These are phyloP conservation scores for Myiozetetes cayanensis DNA, from an alignment of 2,113 vertebrate species.

Conservation along the genomic window DNA sequence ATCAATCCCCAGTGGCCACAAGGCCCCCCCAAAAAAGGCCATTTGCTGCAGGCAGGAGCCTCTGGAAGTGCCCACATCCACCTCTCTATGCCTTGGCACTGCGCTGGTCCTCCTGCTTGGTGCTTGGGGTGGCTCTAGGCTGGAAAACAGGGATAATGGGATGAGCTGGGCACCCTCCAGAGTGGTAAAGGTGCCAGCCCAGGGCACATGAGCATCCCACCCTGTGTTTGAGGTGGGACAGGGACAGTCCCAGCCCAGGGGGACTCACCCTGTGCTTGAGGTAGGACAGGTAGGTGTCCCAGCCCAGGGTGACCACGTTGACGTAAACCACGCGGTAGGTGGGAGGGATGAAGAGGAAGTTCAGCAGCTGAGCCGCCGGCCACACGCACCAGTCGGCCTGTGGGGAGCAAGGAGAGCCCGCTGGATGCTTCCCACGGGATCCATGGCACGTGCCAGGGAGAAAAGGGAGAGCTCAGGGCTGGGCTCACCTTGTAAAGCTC, in stretches of 20 bases:
- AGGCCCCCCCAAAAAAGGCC: not conserved
- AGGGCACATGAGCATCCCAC: too few relatives aligned
- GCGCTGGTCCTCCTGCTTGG: not conserved
- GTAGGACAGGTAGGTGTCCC: slow-evolving; percentile 93
- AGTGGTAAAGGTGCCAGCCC: not conserved
- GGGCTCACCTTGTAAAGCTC: slow-evolving; percentile 86
- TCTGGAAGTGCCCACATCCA: rapidly evolving
- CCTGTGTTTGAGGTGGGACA: too few relatives aligned
- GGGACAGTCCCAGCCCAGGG: not conserved
- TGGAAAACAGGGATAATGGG: not conserved
- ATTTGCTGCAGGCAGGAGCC: rapidly evolving
- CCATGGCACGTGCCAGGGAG: rapidly evolving
- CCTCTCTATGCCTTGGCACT: rapidly evolving
- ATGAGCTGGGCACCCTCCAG: not conserved
- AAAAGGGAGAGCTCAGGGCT: rapidly evolving
- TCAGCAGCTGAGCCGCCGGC: slow-evolving; percentile 87
- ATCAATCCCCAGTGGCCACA: rapidly evolving
- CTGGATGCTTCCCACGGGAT: rapidly evolving
- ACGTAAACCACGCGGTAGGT: slow-evolving; percentile 86
- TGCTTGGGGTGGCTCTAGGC: rapidly evolving
- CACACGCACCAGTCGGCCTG: slow-evolving; percentile 91
- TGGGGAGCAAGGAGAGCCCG: not conserved
- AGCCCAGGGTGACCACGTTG: slow-evolving; percentile 87
- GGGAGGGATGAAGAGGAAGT: slow-evolving; percentile 88
- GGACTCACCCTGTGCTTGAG: slow-evolving; percentile 86